Conservation (phyloP, 2,888 invertebrate species). For the Lepidochrysops patricia region DNA sequence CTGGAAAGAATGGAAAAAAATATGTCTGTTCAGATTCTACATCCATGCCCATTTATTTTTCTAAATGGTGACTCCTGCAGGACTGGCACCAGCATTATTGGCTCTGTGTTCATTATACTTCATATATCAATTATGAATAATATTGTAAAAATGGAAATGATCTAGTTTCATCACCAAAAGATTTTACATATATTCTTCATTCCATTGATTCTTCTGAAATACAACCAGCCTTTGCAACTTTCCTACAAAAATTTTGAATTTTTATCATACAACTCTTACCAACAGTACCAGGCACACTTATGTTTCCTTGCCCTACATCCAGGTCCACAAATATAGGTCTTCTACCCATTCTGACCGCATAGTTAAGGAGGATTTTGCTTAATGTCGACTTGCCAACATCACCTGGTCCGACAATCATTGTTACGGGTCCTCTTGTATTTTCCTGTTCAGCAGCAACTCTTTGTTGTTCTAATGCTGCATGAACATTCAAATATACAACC, state of each 20-base stretch:
- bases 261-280: conserved; percentile 55
- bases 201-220: too few species aligned
- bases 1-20: too few species aligned
- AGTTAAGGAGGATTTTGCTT: conserved; percentile 91
- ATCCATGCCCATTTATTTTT: too few species aligned
- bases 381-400: conserved; percentile 98
- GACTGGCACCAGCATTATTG: too few species aligned
- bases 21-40: too few species aligned
- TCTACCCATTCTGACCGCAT: conserved; percentile 92
- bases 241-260: neutral
- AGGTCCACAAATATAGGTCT: conserved; percentile 95
- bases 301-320: conserved; percentile 95
- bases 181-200: too few species aligned
- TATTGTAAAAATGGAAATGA: neutral
- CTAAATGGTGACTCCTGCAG: too few species aligned
- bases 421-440: conserved; percentile 84
- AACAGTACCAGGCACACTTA: conserved; percentile 93
- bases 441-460: conserved; percentile 86
- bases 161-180: too few species aligned
- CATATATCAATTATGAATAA: too few species aligned
- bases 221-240: too few species aligned
- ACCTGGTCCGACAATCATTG: conserved; percentile 93
- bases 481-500: conserved; percentile 94
- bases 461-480: conserved; percentile 94
- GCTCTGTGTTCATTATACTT: too few species aligned